phyloP scores from a whole-genome alignment of 2,888 invertebrate species.

The Mongoloraphidia duomilia region DNA sequence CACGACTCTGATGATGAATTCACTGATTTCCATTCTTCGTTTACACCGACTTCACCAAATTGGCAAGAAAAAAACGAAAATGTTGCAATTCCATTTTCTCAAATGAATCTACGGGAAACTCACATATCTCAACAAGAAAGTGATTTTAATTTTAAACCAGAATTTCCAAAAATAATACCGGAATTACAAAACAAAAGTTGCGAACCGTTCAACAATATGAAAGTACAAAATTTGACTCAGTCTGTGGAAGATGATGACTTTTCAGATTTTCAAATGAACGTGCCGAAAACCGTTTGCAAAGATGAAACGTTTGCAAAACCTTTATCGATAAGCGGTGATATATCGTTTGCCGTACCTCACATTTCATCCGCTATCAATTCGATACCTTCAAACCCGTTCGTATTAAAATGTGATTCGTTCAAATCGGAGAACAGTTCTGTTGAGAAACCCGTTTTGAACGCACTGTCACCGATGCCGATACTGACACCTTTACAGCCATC shows the following conservation, averaged over 20 bases:
- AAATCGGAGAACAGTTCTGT: slow-evolving; percentile 3
- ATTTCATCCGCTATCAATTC: slow-evolving; percentile 11
- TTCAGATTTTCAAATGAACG: slow-evolving; percentile 27
- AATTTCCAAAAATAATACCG: too few relatives aligned
- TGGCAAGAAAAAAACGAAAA: slow-evolving; percentile 7
- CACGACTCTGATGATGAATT: slow-evolving; percentile 29
- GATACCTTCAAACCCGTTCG: slow-evolving; percentile 9
- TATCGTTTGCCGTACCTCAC: slow-evolving; percentile 5
- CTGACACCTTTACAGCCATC: slow-evolving; percentile 18
- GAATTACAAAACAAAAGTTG: too few relatives aligned
- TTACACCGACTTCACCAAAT: slow-evolving; percentile 9
- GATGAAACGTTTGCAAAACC: background rate
- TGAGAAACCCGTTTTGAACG: background rate
- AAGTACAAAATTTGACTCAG: too few relatives aligned
- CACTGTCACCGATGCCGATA: too few relatives aligned
- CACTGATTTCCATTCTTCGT: slow-evolving; percentile 31
- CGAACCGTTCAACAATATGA: too few relatives aligned
- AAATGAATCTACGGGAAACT: slow-evolving; percentile 24
- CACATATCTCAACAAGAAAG: slow-evolving; percentile 21
- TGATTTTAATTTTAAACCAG: slow-evolving; percentile 2
- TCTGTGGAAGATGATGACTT: slow-evolving; percentile 25
- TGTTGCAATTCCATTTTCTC: slow-evolving; percentile 2
- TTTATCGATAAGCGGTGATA: slow-evolving; percentile 3
- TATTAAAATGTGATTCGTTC: slow-evolving; percentile 6
- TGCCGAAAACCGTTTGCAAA: slow-evolving; percentile 12